Evolutionary conservation across 2,797 vertebrate genomes (phyloP).

Genomic region (Phalanger gymnotis): DNA sequence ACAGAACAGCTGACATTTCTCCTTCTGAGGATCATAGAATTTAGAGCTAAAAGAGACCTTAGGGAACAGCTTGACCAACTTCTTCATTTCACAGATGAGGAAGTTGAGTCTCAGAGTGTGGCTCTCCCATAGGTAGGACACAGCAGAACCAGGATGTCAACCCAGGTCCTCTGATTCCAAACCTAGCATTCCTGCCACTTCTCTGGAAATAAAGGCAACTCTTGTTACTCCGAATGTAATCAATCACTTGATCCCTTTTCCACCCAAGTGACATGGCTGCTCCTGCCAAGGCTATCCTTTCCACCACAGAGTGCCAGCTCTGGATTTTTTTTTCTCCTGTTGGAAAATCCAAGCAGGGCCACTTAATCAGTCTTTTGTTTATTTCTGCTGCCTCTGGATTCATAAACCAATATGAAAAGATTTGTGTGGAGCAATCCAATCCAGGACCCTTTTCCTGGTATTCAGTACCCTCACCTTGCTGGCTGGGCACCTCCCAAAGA

Average conservation of each 20-base stretch:
- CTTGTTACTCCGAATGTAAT: neutral
- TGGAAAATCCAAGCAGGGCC: neutral
- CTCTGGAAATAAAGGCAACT: neutral
- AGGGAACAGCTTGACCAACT: neutral
- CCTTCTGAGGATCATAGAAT: neutral
- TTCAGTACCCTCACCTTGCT: constrained; percentile 7
- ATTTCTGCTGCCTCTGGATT: neutral
- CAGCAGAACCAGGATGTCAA: neutral
- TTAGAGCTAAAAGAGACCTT: neutral
- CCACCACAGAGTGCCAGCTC: neutral
- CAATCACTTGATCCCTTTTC: neutral
- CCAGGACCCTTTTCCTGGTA: constrained; percentile 8
- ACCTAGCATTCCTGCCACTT: neutral
- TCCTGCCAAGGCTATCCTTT: neutral
- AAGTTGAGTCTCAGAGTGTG: neutral
- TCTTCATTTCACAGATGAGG: neutral
- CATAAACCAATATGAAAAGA: neutral
- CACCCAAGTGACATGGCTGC: neutral
- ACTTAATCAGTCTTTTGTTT: neutral
- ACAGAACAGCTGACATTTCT: neutral
- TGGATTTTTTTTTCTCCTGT: neutral
- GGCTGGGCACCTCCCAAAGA: neutral
- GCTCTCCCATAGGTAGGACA: neutral
- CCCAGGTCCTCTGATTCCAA: neutral
- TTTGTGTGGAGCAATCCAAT: accelerated